Evolutionary conservation across 2,113 vertebrate species (phyloP).

Genomic region (Crotophaga sulcirostris): DNA sequence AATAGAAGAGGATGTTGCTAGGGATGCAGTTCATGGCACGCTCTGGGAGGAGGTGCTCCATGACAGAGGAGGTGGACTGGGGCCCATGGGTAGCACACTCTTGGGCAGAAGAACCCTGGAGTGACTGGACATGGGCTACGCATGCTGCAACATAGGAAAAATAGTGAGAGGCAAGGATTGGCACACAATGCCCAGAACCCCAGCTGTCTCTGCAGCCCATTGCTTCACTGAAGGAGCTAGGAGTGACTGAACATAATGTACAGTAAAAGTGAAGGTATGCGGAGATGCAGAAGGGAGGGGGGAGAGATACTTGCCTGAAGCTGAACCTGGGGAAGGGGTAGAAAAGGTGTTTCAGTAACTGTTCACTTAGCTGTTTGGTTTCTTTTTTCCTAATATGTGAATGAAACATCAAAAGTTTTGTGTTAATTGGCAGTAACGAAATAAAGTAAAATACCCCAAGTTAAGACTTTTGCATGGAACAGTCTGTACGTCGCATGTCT

Average conservation of each 20-base stretch:
- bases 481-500: rapidly evolving
- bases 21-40: rapidly evolving
- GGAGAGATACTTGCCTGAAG: not conserved
- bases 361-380: not conserved
- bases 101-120: not conserved
- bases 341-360: not conserved
- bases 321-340: not conserved
- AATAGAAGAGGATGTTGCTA: not conserved
- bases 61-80: too few relatives aligned
- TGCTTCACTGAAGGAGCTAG: not conserved
- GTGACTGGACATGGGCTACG: rapidly evolving
- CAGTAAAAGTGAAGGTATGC: not conserved
- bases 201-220: not conserved
- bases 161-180: not conserved
- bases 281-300: not conserved
- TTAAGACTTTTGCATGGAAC: not conserved
- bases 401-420: not conserved
- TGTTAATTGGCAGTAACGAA: not conserved
- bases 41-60: rapidly evolving
- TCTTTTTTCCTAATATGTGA: not conserved
- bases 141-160: not conserved
- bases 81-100: rapidly evolving
- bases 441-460: not conserved
- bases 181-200: not conserved
- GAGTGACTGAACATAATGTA: rapidly evolving